phyloP scores from a whole-genome alignment of 2,888 invertebrate species.

The Ectemnius cavifrons region DNA sequence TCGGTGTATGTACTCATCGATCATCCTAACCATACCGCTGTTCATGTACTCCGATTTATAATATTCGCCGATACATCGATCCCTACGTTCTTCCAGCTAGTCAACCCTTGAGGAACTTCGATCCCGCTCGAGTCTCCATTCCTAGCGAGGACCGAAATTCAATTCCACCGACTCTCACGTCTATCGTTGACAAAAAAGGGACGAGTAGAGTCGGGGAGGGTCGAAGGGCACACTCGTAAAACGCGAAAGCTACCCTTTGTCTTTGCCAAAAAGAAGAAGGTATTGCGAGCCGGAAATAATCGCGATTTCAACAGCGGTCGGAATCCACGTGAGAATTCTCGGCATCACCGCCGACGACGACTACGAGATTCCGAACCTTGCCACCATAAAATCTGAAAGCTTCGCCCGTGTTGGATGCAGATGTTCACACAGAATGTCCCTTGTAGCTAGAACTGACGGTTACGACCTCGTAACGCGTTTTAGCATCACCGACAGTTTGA shows the following conservation, averaged over 20 bases:
- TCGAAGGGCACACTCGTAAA: constrained; percentile 24
- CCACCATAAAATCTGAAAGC: constrained; percentile 18
- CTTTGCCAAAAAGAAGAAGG: constrained; percentile 19
- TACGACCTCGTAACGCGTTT: constrained; percentile 19
- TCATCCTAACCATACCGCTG: constrained; percentile 35
- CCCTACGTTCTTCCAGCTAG: no score
- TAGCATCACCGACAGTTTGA: background rate
- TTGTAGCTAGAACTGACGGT: constrained; percentile 8
- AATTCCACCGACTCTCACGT: no score
- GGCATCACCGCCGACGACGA: background rate
- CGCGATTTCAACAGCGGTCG: constrained; percentile 32
- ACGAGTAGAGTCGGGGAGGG: background rate
- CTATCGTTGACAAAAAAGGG: background rate
- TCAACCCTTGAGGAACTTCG: no score
- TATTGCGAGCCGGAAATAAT: constrained; percentile 49
- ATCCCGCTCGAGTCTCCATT: no score
- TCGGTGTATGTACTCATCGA: constrained; percentile 35
- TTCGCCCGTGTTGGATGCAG: constrained; percentile 13
- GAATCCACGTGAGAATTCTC: constrained; percentile 18
- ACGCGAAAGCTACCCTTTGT: constrained; percentile 21
- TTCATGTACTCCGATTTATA: constrained; percentile 26
- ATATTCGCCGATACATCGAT: constrained; percentile 12
- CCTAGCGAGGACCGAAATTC: no score
- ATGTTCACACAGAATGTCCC: constrained; percentile 7
- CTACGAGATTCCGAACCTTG: constrained; percentile 19